Conservation (phyloP, 2,113 vertebrate species). For the Lonchura striata region DNA sequence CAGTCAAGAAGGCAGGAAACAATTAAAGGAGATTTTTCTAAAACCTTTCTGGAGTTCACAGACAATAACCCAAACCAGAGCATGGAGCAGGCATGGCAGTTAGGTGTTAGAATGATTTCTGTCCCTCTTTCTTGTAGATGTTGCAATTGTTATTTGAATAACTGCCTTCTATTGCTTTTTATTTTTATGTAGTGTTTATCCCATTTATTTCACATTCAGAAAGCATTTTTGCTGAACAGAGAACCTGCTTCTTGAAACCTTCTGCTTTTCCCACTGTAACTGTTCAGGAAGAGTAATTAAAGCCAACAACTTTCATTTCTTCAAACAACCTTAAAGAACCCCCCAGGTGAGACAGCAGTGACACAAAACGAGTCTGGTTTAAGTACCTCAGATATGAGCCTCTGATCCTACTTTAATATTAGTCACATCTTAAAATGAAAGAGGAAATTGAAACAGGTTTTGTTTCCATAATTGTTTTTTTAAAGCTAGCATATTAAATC, state of each 20-base stretch:
- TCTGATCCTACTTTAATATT: constrained; percentile 52
- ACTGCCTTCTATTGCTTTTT: not conserved
- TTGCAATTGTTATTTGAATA: not conserved
- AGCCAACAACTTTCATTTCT: not conserved
- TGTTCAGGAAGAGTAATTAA: not conserved
- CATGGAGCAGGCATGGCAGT: not conserved
- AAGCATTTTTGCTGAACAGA: not conserved
- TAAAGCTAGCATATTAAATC: constrained; percentile 49
- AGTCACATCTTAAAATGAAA: constrained; percentile 43
- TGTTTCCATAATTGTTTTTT: constrained; percentile 46
- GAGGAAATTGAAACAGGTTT: constrained; percentile 44
- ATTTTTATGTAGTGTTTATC: not conserved
- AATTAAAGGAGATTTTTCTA: not conserved
- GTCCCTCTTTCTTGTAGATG: not conserved
- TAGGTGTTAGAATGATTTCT: not conserved
- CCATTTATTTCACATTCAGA: not conserved
- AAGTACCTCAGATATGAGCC: not conserved
- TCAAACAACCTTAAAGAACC: not conserved
- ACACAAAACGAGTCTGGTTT: not conserved
- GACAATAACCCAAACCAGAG: not conserved
- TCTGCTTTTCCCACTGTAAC: not conserved
- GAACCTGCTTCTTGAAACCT: not conserved
- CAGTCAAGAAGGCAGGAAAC: not conserved
- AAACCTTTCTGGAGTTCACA: not conserved
- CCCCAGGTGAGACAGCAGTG: not conserved